These are phyloP conservation scores for Spea multiplicata DNA, from an alignment of 2,113 vertebrate species.

Conservation along the genomic window DNA sequence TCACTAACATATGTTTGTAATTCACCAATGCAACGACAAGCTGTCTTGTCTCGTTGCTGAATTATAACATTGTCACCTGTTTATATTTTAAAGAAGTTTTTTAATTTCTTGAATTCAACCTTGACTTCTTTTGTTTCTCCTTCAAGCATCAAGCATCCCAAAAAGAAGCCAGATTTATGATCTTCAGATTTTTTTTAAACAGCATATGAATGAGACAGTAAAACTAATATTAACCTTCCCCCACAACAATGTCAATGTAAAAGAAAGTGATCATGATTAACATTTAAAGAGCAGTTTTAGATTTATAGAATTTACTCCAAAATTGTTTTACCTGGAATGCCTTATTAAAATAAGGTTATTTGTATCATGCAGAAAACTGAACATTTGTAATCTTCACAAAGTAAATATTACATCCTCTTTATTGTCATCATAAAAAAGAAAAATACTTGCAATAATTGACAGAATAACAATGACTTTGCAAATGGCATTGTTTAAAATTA, in stretches of 20 bases:
- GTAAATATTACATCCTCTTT: neutral
- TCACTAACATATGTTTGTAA: too few relatives aligned
- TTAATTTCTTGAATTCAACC: too few relatives aligned
- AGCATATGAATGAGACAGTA: constrained; percentile 33
- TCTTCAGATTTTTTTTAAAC: constrained; percentile 27
- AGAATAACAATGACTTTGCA: constrained; percentile 1
- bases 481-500: neutral
- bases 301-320: neutral
- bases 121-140: constrained; percentile 13
- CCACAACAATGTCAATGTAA: constrained; percentile 41
- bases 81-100: too few relatives aligned
- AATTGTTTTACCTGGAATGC: neutral
- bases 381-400: neutral
- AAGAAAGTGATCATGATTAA: constrained; percentile 29
- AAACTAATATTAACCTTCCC: constrained; percentile 44
- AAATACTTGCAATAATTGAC: neutral
- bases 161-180: constrained; percentile 30
- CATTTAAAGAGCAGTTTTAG: constrained; percentile 18
- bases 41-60: too few relatives aligned
- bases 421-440: constrained; percentile 1
- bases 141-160: constrained; percentile 8
- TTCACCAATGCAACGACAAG: too few relatives aligned
- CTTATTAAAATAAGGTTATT: neutral
- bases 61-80: too few relatives aligned
- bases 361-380: neutral